Evolutionary conservation across 2,888 invertebrate species (phyloP).

Genomic region (Cheilosia scutellata): DNA sequence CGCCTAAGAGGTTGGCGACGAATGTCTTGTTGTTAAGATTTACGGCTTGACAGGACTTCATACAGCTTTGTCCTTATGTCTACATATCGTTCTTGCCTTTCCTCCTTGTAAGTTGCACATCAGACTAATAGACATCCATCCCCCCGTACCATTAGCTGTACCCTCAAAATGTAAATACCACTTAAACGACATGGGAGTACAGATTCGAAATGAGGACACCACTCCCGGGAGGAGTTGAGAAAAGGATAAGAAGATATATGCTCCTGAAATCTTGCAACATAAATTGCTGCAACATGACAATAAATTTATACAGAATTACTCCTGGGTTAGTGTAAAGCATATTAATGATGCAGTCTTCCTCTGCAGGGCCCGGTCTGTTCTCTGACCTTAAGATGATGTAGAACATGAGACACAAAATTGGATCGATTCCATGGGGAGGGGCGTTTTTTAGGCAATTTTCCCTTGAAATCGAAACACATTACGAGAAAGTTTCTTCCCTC

Average conservation of each 20-base stretch:
- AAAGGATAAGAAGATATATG: conserved; percentile 24
- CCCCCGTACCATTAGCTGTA: conserved; percentile 1
- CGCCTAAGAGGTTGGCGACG: conserved; percentile 31
- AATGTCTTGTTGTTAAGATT: conserved; percentile 64
- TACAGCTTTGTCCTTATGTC: background rate
- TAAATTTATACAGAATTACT: conserved; percentile 70
- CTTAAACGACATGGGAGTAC: conserved; percentile 40
- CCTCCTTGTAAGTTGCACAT: conserved; percentile 40
- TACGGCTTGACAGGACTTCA: conserved; percentile 57
- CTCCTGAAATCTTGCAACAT: conserved; percentile 46
- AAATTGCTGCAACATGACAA: conserved; percentile 65
- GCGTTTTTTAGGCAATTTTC: background rate
- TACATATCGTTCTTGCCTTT: background rate
- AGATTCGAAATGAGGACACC: conserved; percentile 31
- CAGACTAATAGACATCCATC: conserved; percentile 53
- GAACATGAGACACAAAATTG: background rate
- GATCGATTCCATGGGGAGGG: background rate
- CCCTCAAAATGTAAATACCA: conserved; percentile 45
- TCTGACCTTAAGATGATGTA: conserved; percentile 2
- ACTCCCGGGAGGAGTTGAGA: background rate
- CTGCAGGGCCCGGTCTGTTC: background rate
- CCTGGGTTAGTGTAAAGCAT: conserved; percentile 42
- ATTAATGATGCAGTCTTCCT: conserved; percentile 39
- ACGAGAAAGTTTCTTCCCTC: background rate
- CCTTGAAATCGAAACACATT: conserved; percentile 10